These are phyloP conservation scores for Lethocerus indicus DNA, from an alignment of 1,140 invertebrate species.

Conservation along the genomic window DNA sequence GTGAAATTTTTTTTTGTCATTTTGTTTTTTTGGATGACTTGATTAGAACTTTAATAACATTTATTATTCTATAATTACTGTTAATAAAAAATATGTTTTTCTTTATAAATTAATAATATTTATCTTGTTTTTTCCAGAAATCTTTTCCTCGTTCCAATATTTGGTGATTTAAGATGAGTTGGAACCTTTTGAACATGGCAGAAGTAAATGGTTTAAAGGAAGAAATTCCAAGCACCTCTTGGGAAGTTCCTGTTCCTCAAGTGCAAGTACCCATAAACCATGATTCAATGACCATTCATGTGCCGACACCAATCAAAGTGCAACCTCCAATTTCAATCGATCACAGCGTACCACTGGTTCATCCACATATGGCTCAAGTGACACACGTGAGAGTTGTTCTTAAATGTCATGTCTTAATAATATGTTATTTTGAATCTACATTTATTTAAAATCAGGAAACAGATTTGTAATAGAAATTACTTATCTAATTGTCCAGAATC, in stretches of 20 bases:
- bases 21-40: neutral
- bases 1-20: neutral
- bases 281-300: constrained; percentile 27
- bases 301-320: constrained; percentile 34
- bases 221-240: constrained; percentile 28
- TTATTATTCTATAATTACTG: neutral
- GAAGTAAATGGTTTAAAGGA: constrained; percentile 28
- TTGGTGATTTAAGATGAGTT: constrained; percentile 10
- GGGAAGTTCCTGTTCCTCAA: constrained; percentile 26
- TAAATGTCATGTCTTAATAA: constrained; percentile 1
- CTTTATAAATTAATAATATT: neutral
- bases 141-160: neutral
- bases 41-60: neutral
- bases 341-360: constrained; percentile 21
- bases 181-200: constrained; percentile 5
- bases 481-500: constrained; percentile 4
- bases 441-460: neutral
- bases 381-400: constrained; percentile 25
- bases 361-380: constrained; percentile 25
- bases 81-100: neutral
- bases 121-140: neutral
- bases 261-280: constrained; percentile 24
- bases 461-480: constrained; percentile 4
- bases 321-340: constrained; percentile 25
- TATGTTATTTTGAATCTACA: neutral